These are phyloP conservation scores for Exephanes ischioxanthus DNA, from an alignment of 2,888 invertebrate genomes.

Conservation along the genomic window DNA sequence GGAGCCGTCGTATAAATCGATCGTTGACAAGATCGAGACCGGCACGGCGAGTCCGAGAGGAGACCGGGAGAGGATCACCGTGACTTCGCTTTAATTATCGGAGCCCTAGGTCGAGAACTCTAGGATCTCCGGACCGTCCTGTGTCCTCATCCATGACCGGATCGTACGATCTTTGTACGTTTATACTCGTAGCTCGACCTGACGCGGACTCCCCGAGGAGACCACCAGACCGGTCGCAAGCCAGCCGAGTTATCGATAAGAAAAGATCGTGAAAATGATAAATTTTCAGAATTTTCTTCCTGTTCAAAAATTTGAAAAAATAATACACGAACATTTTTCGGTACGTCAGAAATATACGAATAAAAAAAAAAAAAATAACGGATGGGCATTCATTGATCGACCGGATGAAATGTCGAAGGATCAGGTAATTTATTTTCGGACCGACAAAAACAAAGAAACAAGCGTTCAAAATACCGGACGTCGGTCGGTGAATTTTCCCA, in stretches of 20 bases:
- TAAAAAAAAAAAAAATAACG: too few species aligned
- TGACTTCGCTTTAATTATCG: constrained; percentile 80
- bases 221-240: constrained; percentile 73
- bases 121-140: constrained; percentile 28
- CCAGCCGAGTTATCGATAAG: constrained; percentile 72
- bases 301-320: too few species aligned
- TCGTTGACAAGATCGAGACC: constrained; percentile 78
- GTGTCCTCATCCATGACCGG: constrained; percentile 22
- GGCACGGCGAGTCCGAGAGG: constrained; percentile 57
- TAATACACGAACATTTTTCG: too few species aligned
- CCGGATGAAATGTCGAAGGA: too few species aligned
- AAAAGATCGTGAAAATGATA: background rate
- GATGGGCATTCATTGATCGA: too few species aligned
- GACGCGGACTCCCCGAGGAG: constrained; percentile 37
- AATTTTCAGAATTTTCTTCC: background rate
- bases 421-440: background rate
- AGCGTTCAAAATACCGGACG: background rate
- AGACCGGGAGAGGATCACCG: constrained; percentile 73
- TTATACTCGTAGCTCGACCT: constrained; percentile 21
- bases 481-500: constrained; percentile 19
- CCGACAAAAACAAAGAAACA: background rate
- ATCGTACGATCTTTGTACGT: constrained; percentile 26
- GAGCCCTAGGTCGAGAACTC: constrained; percentile 49
- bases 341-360: too few species aligned
- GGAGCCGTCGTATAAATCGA: constrained; percentile 65